Percentiles rank a stretch among this genome's conserved stretches.
Evolutionary conservation across 2,113 vertebrate genomes (phyloP).

Genomic region (Motacilla alba): DNA sequence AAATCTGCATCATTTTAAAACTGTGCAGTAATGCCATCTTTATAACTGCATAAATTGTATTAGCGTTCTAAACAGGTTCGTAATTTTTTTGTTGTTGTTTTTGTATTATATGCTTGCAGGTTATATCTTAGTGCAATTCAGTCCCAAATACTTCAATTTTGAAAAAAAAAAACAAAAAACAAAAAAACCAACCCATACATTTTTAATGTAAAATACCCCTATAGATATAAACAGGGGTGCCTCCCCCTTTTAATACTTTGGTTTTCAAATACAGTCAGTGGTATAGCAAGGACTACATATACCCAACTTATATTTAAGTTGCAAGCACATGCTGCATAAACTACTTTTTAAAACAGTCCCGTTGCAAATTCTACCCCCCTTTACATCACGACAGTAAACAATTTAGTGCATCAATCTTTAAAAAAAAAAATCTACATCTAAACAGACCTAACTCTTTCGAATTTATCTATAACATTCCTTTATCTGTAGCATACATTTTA

Average conservation of each 20-base stretch:
- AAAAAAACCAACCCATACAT: constrained; percentile 67
- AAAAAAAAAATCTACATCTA: constrained; percentile 78
- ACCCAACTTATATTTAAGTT: constrained; percentile 87
- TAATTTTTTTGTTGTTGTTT: constrained; percentile 63
- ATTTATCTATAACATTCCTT: constrained; percentile 84
- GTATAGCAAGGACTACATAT: constrained; percentile 87
- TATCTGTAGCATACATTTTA: constrained; percentile 84
- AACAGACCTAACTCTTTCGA: constrained; percentile 81
- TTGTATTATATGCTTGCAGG: constrained; percentile 86
- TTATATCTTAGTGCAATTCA: constrained; percentile 94
- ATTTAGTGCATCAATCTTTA: constrained; percentile 86
- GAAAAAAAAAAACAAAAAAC: constrained; percentile 34
- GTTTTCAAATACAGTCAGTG: constrained; percentile 89
- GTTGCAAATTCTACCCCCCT: constrained; percentile 81
- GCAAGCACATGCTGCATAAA: constrained; percentile 92
- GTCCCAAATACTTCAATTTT: constrained; percentile 86
- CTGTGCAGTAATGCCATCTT: constrained; percentile 85
- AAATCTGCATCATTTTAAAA: constrained; percentile 87
- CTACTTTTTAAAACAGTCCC: constrained; percentile 86
- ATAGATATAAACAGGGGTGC: constrained; percentile 78
- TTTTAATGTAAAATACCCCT: constrained; percentile 85
- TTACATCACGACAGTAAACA: constrained; percentile 86
- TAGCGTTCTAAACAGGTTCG: constrained; percentile 85
- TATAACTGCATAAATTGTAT: constrained; percentile 83
- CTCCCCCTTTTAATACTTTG: constrained; percentile 86